Base-by-base conservation (phyloP, 1,140 invertebrate species). In the Mesaphorura yosii region DNA sequence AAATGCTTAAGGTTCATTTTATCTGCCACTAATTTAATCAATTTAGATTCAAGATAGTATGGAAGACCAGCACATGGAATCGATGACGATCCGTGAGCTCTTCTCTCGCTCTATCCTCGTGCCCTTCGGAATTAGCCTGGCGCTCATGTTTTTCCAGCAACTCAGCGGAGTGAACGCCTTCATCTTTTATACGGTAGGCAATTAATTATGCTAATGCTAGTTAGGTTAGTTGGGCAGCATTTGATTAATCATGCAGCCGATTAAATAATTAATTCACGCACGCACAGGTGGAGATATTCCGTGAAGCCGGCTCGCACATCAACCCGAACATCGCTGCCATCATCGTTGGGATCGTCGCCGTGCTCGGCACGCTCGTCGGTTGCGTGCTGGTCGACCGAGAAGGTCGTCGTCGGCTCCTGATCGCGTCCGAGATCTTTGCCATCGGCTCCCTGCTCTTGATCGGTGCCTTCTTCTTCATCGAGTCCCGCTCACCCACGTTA, bases 161-260 rank as follows among this genome's bases (percentile, higher is more conserved):
- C 74, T 86, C 45, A 83, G 81, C 53, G 86, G 84, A 23, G 78
- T 88, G 47, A 86, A 91, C 70, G 86, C 84, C 12, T 81, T 93
- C 22, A 83, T 90, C 58, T 91, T 90, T 68, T 90, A 87, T 65
- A 83, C 86, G 0, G 78, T 80, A 3, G 72, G 75, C 6, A 89
- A 85, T 67, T 89, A 51, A 78, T 53, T 78, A 54, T 47, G 56
- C 74, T 76, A 62, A 68, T 74, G 48, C 67, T 22, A 71, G 29
- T 70, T 75, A 2, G 7, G 26, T 53, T 75, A 25, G 75, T 74
- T 10, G 10, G 31, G n/a, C n/a, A 10, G 10, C 31, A 34, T n/a
- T 34, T 34, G 31, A n/a, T 10, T 34, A n/a, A 10, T 10, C 31
- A 10, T 34, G n/a, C n/a, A 34, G 10, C n/a, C 31, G 10, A n/a